These are phyloP conservation scores for Drosophila cognata DNA, from an alignment of 2,888 invertebrate genomes.

Conservation along the genomic window DNA sequence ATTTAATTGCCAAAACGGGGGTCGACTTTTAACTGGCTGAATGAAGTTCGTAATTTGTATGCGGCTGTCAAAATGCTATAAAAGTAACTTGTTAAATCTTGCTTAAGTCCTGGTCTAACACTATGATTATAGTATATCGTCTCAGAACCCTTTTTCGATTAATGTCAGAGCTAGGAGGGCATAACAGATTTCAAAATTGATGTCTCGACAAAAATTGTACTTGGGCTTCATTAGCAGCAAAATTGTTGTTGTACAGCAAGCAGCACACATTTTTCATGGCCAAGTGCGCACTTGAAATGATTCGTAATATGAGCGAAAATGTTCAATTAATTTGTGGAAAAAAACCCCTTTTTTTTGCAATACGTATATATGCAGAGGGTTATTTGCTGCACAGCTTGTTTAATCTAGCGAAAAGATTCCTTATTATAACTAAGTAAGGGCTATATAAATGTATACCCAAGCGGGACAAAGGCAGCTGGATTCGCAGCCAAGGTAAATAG, in stretches of 20 bases:
- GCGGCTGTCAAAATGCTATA: slow-evolving; percentile 30
- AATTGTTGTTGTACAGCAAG: slow-evolving; percentile 15
- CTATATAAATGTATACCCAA: slow-evolving; percentile 8
- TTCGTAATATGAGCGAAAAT: slow-evolving; percentile 62
- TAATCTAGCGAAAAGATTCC: slow-evolving; percentile 61
- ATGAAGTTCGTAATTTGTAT: slow-evolving; percentile 65
- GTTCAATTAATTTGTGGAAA: slow-evolving; percentile 66
- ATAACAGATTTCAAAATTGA: slow-evolving; percentile 19
- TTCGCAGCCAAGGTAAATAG: slow-evolving; percentile 37
- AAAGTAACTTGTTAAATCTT: slow-evolving; percentile 39
- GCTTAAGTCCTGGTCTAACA: slow-evolving; percentile 27
- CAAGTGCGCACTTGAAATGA: slow-evolving; percentile 63
- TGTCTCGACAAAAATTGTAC: slow-evolving; percentile 31
- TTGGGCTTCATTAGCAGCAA: slow-evolving; percentile 62
- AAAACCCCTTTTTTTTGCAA: slow-evolving; percentile 29
- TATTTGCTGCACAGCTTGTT: slow-evolving; percentile 35
- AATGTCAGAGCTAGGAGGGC: slow-evolving; percentile 55
- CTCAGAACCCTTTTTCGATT: slow-evolving; percentile 23
- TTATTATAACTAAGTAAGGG: slow-evolving; percentile 72
- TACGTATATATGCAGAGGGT: slow-evolving; percentile 47
- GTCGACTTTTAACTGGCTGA: slow-evolving; percentile 51
- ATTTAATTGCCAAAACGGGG: slow-evolving; percentile 62
- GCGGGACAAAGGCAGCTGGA: slow-evolving; percentile 22
- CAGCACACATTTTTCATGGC: slow-evolving; percentile 34
- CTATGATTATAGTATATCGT: slow-evolving; percentile 9